Base-by-base conservation (phyloP, 2,888 invertebrate species). In the Agrochola litura region DNA sequence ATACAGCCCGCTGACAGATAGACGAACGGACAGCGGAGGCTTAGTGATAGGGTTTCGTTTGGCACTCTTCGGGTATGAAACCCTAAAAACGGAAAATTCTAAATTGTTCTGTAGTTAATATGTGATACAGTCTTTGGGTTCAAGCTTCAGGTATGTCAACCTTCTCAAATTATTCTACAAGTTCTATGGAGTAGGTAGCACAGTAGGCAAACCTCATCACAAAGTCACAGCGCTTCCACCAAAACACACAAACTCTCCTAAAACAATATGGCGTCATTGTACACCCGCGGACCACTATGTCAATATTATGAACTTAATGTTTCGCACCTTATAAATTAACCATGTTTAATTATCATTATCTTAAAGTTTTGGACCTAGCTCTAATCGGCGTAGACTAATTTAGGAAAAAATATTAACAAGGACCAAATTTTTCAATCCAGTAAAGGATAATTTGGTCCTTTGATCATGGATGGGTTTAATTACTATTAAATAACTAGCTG, bases 231-330 rank as follows among this genome's bases (percentile, higher is more conserved):
- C 61, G 58, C 16, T 66, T 52, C 49, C 22, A 56, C 37, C 12
- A 73, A 68, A 83, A 72, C 73, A 73, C 66, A 83, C 84, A 82
- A 85, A 82, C 82, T 79, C 71, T 66, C 77, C 76, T 83, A 85
- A 84, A 85, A 77, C 83, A 85, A 85, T 70, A 83, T 69, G 72
- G 61, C 71, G 56, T 58, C 73, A 43, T 43, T 54, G 75, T 67
- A 22, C 60, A 54, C 69, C 60, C 43, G 16, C 76, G 73, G 63
- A 76, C 69, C 85, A 73, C 63, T 56, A 52, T 74, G 78, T 75
- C 72, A 82, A 82, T 54, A 70, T 52, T 54, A 70, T 43, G 30
- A 73, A 46, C 58, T 79, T 67, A 71, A 70, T 70, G 70, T 68
- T 68, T 66, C 52, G 25, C 72, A 58, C 69, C 58, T 69, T 54